Conservation (phyloP, 1,140 invertebrate genomes). For the Tyrophagus putrescentiae region DNA sequence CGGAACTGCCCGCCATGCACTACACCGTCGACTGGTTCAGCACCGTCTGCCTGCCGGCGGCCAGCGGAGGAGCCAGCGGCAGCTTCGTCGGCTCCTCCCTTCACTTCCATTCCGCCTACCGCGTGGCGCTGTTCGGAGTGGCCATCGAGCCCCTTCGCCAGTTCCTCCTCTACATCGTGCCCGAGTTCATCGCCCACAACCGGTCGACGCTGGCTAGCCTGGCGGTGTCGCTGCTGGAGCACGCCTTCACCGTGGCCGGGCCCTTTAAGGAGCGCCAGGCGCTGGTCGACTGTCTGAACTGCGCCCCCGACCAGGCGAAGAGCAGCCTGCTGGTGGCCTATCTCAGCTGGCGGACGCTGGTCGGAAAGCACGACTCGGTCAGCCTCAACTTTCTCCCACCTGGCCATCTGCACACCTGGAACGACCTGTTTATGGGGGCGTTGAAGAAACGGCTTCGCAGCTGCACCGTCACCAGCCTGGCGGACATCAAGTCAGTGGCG, state of each 20-base stretch:
- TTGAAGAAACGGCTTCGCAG: constrained; percentile 16
- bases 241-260: background rate
- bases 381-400: background rate
- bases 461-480: background rate
- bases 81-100: background rate
- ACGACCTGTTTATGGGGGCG: constrained; percentile 15
- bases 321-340: constrained; percentile 8
- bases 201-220: background rate
- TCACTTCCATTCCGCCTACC: constrained; percentile 8
- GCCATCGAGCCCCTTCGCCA: constrained; percentile 11
- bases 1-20: constrained; percentile 1
- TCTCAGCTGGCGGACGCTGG: constrained; percentile 16
- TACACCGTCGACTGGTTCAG: constrained; percentile 15
- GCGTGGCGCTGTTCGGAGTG: constrained; percentile 15
- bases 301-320: constrained; percentile 1
- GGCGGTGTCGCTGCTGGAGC: constrained; percentile 9
- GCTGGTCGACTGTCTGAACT: background rate
- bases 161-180: constrained; percentile 14
- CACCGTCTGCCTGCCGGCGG: background rate
- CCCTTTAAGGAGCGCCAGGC: background rate
- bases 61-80: too few species aligned
- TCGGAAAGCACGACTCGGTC: constrained; percentile 10
- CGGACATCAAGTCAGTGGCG: background rate
- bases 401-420: constrained; percentile 12
- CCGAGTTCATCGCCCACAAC: constrained; percentile 5